phyloP scores from a whole-genome alignment of 2,113 vertebrate genomes.

The Corythaixoides concolor region DNA sequence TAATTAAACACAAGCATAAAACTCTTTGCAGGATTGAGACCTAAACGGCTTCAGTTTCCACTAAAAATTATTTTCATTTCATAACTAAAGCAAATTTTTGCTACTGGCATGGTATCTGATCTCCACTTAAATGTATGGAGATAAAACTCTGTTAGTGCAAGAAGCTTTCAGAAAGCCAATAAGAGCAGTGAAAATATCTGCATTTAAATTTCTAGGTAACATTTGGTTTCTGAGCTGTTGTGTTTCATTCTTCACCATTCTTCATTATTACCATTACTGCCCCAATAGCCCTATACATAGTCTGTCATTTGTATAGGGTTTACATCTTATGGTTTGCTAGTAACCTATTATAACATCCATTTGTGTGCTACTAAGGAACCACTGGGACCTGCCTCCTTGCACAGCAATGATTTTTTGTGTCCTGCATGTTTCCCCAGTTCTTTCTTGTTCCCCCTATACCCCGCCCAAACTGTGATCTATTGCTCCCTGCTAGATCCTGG shows the following conservation, averaged over 20 bases:
- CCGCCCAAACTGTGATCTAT: fast-evolving
- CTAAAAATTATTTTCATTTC: constrained; percentile 42
- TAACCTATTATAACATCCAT: not conserved
- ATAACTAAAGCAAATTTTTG: constrained; percentile 37
- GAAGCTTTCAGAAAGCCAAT: not conserved
- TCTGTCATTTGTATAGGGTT: not conserved
- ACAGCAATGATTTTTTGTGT: not conserved
- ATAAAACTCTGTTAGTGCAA: not conserved
- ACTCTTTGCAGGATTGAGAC: constrained; percentile 30
- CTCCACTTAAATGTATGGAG: not conserved
- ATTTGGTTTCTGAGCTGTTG: not conserved
- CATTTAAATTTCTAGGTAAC: not conserved
- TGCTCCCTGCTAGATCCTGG: not conserved
- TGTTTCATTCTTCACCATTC: not conserved
- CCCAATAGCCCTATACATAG: fast-evolving
- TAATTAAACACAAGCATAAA: constrained; percentile 52
- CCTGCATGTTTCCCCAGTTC: not conserved
- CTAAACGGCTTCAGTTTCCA: constrained; percentile 16
- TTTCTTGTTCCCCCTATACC: not conserved
- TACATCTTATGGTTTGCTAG: not conserved
- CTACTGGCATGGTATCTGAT: not conserved
- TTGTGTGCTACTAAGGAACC: not conserved
- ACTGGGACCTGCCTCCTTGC: not conserved
- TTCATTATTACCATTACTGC: not conserved
- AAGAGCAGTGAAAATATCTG: not conserved